Conservation (phyloP, 2,113 vertebrate species). For the Calidris pygmaea region DNA sequence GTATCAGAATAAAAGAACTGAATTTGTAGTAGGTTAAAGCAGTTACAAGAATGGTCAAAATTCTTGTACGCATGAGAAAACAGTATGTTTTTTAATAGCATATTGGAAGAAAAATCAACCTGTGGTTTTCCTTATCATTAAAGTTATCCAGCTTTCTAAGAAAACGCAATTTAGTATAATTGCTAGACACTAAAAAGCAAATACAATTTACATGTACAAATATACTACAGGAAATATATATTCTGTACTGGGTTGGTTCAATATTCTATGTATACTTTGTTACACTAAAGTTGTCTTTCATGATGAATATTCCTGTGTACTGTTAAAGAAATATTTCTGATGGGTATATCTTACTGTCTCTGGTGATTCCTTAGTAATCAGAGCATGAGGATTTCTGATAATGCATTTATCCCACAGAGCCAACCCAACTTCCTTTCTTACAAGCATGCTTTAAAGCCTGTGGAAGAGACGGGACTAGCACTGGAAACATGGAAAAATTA, state of each 20-base stretch:
- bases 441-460: neutral
- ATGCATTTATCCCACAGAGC: neutral
- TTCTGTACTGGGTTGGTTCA: neutral
- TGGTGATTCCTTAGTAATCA: neutral
- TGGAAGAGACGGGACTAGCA: neutral
- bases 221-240: neutral
- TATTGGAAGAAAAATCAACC: neutral
- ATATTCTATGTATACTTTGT: neutral
- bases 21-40: neutral
- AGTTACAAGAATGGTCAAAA: neutral
- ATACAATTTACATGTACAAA: neutral
- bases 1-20: neutral
- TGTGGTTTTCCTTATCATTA: neutral
- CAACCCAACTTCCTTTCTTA: neutral
- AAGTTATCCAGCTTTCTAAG: neutral
- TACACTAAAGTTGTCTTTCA: neutral
- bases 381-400: neutral
- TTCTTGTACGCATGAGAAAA: neutral
- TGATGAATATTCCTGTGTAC: neutral
- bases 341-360: neutral
- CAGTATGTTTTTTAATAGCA: neutral
- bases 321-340: neutral
- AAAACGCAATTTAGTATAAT: neutral
- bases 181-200: neutral
- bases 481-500: neutral